These are phyloP conservation scores for Tenthredo amoena DNA, from an alignment of 2,888 invertebrate species.

Conservation along the genomic window DNA sequence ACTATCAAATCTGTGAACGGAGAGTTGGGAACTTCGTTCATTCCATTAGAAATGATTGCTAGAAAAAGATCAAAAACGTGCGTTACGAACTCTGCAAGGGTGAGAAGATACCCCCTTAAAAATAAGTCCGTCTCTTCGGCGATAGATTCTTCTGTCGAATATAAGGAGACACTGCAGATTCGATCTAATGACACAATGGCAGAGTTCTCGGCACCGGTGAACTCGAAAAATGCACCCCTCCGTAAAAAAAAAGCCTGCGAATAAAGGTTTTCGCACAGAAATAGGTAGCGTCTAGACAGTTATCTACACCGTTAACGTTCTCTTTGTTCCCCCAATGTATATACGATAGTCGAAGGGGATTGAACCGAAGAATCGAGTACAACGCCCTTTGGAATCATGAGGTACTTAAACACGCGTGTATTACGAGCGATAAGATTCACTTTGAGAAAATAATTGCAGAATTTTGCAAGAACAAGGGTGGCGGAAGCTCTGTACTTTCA, in stretches of 20 bases:
- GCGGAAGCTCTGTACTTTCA: background rate
- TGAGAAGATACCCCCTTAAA: background rate
- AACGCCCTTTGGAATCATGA: conserved; percentile 4
- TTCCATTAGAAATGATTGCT: too few relatives aligned
- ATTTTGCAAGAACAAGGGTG: background rate
- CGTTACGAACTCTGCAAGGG: background rate
- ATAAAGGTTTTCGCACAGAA: background rate
- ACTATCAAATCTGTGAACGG: too few relatives aligned
- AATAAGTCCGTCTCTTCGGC: background rate
- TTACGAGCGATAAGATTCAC: background rate
- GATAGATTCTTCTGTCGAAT: background rate
- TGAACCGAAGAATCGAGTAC: conserved; percentile 7
- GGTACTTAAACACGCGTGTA: background rate
- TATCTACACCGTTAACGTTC: background rate
- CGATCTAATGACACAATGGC: background rate
- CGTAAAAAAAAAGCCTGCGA: background rate
- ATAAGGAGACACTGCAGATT: background rate
- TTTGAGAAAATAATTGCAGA: background rate
- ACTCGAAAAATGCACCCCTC: background rate
- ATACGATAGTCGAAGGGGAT: background rate
- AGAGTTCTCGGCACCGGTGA: background rate
- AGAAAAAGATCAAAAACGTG: background rate
- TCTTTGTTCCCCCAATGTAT: background rate
- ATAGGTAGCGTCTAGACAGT: background rate
- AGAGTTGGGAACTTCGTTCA: too few relatives aligned